Evolutionary conservation across 2,113 vertebrate species (phyloP).

Genomic region (Tauraco erythrolophus): DNA sequence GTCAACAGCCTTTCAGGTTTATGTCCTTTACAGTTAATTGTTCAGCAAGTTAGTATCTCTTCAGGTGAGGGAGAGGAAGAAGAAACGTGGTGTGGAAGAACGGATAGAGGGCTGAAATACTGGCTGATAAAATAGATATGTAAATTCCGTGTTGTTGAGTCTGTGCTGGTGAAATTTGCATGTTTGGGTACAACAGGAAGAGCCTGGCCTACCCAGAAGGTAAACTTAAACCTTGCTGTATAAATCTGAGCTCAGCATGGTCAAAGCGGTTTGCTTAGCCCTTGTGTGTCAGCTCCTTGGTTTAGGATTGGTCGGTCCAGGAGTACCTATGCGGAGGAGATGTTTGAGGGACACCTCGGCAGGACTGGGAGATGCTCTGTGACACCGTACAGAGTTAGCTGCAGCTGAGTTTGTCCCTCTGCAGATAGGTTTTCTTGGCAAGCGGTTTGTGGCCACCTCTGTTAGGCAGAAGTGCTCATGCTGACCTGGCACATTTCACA

Average conservation of each 20-base stretch:
- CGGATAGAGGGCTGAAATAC: background rate
- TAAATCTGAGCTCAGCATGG: background rate
- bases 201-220: background rate
- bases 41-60: background rate
- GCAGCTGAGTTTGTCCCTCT: background rate
- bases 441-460: background rate
- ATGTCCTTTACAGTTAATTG: background rate
- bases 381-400: background rate
- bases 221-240: background rate
- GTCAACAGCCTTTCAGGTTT: background rate
- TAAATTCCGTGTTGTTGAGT: background rate
- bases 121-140: background rate
- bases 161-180: background rate
- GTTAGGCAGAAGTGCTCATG: background rate
- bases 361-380: background rate
- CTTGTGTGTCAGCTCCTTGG: background rate
- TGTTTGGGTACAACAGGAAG: background rate
- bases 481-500: background rate
- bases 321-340: rapidly evolving
- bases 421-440: background rate
- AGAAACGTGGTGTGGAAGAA: background rate
- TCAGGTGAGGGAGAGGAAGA: background rate
- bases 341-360: background rate
- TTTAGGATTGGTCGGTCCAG: background rate
- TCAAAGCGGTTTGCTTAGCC: background rate